Evolutionary conservation across 2,113 vertebrate species (phyloP), one percentile per base, ranked within the genome.

Genomic region (Aphyosemion australe): DNA sequence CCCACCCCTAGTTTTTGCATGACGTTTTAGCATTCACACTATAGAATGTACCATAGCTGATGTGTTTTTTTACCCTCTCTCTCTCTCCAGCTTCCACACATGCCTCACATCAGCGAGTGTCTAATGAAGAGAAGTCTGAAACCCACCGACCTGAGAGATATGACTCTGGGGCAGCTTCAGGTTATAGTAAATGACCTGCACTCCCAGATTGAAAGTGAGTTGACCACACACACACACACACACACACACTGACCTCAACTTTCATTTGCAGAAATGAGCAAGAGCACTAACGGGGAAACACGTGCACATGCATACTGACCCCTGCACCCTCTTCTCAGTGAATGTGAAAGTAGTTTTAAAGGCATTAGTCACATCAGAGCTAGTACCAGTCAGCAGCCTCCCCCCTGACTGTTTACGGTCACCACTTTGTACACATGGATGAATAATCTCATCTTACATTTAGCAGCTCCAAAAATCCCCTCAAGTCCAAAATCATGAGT

Each of bases 141-240:
- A 81, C 95, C 95, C 69, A 88, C 95, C 2, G 97, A 99, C 85
- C 84, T 99, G 78, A 91, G 97, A 88, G 97, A 96, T 84, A 99
- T 99, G 97, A 98, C 95, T 2, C 84, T 97, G 1, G 97, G 97
- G 61, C 97, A 99, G 89, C 95, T 99, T 10, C 96, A 98, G 79
- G 97, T 99, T 87, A 99, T 99, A 57, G 97, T 98, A 87, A 99
- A 99, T 6, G 97, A 99, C 83, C 95, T 99, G 50, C 97, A 99
- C 88, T 99, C 97, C 75, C 97, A 99, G 90, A 99, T 99, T 61
- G 97, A 99, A 84, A 98, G 97, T 99, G 90, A 95, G 94, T 88
- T 65, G 14, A 60, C 60, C 55, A 31, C 51, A 63, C 0, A 26
- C 20, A 56, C 42, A 43, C 47, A 65, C 15, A 39, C 73, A 71